These are phyloP conservation scores for Scaptodrosophila latifasciaeformis DNA, from an alignment of 2,888 invertebrate species.

Conservation along the genomic window DNA sequence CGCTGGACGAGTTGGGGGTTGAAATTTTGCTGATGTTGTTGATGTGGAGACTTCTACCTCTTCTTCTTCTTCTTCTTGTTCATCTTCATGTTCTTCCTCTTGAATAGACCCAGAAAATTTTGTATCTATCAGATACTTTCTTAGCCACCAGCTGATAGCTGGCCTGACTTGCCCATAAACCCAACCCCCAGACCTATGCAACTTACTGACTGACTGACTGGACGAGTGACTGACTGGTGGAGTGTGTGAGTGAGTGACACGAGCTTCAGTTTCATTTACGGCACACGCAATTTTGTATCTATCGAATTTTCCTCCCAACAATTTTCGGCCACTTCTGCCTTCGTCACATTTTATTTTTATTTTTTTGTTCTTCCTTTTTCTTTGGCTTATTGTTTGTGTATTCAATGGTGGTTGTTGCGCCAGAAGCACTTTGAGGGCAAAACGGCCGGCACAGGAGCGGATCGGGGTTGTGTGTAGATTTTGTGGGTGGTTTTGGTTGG, in stretches of 20 bases:
- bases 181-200: no score
- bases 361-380: not conserved
- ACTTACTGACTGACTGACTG: slow-evolving; percentile 2
- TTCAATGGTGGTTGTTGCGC: not conserved
- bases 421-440: no score
- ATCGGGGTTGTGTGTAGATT: not conserved
- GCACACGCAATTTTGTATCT: slow-evolving; percentile 60
- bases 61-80: no score
- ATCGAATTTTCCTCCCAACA: slow-evolving; percentile 26
- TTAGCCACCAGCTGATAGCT: slow-evolving; percentile 55
- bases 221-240: slow-evolving; percentile 8
- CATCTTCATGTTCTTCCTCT: no score
- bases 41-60: no score
- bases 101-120: no score
- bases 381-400: not conserved
- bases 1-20: not conserved
- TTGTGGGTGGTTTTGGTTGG: slow-evolving; percentile 8
- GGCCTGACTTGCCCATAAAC: slow-evolving; percentile 15
- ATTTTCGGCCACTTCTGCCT: not conserved
- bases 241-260: no score
- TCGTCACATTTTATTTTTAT: not conserved
- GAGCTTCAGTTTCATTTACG: slow-evolving; percentile 44
- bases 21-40: no score
- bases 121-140: slow-evolving; percentile 40
- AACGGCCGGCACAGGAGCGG: no score